phyloP scores from a whole-genome alignment of 2,888 invertebrate genomes.

The Drosophila atripex region DNA sequence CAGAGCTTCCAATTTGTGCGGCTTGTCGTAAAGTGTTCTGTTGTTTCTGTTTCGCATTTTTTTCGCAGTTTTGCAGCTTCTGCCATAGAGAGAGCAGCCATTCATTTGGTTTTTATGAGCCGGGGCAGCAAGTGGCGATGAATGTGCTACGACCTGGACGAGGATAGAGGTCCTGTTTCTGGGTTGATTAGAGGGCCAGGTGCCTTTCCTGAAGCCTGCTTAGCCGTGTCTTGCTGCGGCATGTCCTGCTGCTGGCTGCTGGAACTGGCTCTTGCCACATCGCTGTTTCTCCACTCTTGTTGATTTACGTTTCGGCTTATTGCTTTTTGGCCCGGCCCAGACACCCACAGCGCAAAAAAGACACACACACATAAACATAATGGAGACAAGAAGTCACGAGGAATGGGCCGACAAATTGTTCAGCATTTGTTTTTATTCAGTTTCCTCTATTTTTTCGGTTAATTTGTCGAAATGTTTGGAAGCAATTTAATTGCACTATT shows the following conservation, averaged over 20 bases:
- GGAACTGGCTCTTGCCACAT: constrained; percentile 16
- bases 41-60: constrained; percentile 36
- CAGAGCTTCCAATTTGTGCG: constrained; percentile 73
- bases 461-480: constrained; percentile 69
- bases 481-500: constrained; percentile 65
- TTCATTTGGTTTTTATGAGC: constrained; percentile 75
- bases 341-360: constrained; percentile 38
- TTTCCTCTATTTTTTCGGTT: constrained; percentile 6
- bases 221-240: constrained; percentile 57
- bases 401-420: constrained; percentile 57
- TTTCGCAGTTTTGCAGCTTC: constrained; percentile 36
- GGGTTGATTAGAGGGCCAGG: constrained; percentile 44
- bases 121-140: constrained; percentile 35
- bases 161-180: constrained; percentile 17
- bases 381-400: constrained; percentile 4
- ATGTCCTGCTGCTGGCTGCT: constrained; percentile 50
- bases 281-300: constrained; percentile 39
- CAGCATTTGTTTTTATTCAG: constrained; percentile 50
- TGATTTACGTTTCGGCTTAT: constrained; percentile 74
- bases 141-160: constrained; percentile 23
- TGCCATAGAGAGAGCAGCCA: constrained; percentile 34
- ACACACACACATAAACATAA: constrained; percentile 32
- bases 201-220: constrained; percentile 32
- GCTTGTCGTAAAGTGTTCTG: constrained; percentile 77
- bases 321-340: constrained; percentile 62